Conservation (phyloP, 30 jellyfish, hydroid and myxozoan species). For the Chrysaora quinquecirrha region DNA sequence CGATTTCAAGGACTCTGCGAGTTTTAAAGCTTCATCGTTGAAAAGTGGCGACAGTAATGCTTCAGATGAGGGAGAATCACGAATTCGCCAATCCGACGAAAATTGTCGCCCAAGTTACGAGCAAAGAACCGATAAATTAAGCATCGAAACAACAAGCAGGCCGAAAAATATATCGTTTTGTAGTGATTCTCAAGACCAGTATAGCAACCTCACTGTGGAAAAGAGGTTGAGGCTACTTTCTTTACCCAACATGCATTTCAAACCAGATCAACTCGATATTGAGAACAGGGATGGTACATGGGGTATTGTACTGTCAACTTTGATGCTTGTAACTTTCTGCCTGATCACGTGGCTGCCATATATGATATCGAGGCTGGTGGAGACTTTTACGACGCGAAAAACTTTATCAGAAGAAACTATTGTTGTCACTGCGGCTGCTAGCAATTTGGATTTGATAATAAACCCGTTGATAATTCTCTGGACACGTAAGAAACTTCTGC, state of each 20-base stretch:
- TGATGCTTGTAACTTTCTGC: slow-evolving; percentile 23
- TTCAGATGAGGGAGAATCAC: too few species aligned
- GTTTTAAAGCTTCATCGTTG: too few species aligned
- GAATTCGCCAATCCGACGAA: too few species aligned
- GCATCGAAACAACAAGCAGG: too few species aligned
- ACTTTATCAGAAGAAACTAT: slow-evolving; percentile 9
- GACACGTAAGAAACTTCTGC: neutral
- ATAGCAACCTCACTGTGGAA: slow-evolving; percentile 19
- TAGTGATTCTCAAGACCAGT: neutral
- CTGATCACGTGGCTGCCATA: slow-evolving; percentile 44
- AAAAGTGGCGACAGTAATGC: too few species aligned
- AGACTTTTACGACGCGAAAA: slow-evolving; percentile 8
- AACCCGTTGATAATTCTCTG: slow-evolving; percentile 34
- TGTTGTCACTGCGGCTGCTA: slow-evolving; percentile 41
- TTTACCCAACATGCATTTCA: slow-evolving; percentile 11
- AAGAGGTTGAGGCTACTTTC: slow-evolving; percentile 40
- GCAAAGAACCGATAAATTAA: too few species aligned
- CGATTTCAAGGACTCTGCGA: too few species aligned
- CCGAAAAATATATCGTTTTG: too few species aligned
- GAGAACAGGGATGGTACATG: slow-evolving; percentile 21
- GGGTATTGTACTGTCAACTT: slow-evolving; percentile 32
- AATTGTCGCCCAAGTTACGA: too few species aligned
- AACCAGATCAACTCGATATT: neutral
- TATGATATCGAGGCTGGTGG: slow-evolving; percentile 27
- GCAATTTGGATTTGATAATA: slow-evolving; percentile 23